These are phyloP conservation scores for Limanda limanda DNA, from an alignment of 2,113 vertebrate genomes.

Conservation along the genomic window DNA sequence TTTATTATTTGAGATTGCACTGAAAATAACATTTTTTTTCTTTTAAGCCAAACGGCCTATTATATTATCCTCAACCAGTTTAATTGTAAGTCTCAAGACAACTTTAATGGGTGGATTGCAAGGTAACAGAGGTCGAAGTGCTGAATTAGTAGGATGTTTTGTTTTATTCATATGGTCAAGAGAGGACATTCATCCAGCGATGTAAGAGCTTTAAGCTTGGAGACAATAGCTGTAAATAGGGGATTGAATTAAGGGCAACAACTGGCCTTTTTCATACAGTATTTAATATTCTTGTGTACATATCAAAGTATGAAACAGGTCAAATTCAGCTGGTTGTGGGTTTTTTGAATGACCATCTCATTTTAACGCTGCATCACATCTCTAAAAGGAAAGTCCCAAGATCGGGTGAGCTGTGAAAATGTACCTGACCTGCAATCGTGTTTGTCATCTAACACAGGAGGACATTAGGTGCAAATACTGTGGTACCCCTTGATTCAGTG, in stretches of 20 bases:
- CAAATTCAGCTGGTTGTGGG: not conserved
- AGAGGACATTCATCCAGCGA: conserved; percentile 31
- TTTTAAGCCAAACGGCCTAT: conserved; percentile 62
- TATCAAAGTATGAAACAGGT: conserved; percentile 47
- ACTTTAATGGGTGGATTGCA: conserved; percentile 5
- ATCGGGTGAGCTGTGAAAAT: conserved; percentile 52
- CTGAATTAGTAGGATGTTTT: conserved; percentile 24
- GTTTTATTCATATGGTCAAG: not conserved
- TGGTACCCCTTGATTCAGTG: conserved; percentile 25
- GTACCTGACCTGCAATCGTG: conserved; percentile 42
- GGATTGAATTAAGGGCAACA: conserved; percentile 33
- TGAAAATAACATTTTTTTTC: conserved; percentile 37
- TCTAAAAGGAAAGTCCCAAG: not conserved
- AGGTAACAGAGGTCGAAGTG: conserved; percentile 20
- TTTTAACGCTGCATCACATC: conserved; percentile 52
- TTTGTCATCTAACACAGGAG: conserved; percentile 48
- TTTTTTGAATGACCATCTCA: conserved; percentile 20
- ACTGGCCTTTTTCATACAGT: conserved; percentile 45
- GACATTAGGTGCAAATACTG: not conserved
- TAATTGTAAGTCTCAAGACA: conserved; percentile 43
- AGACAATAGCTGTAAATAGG: conserved; percentile 74
- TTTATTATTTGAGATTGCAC: conserved; percentile 64
- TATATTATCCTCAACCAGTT: conserved; percentile 52
- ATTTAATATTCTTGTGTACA: conserved; percentile 50
- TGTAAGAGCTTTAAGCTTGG: conserved; percentile 63